Evolutionary conservation across 2,113 vertebrate genomes (phyloP).

Genomic region (Mionectes macconnelli): DNA sequence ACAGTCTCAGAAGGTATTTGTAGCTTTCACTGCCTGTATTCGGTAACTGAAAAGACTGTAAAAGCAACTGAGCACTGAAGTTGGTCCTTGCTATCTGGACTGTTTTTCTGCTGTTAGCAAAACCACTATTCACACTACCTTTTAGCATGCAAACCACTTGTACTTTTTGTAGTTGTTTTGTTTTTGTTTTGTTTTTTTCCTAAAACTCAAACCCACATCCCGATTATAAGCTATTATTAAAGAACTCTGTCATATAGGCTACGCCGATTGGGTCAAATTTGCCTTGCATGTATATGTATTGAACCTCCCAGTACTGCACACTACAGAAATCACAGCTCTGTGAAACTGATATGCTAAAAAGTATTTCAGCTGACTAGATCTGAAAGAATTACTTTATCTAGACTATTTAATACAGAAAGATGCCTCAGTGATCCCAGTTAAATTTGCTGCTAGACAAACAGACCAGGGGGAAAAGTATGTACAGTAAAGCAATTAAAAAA

Average conservation of each 20-base stretch:
- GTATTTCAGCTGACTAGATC: background rate
- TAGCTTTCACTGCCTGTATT: background rate
- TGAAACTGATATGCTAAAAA: background rate
- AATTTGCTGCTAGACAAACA: background rate
- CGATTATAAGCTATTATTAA: background rate
- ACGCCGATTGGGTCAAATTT: background rate
- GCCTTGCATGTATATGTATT: background rate
- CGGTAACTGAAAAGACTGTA: background rate
- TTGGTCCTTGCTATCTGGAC: background rate
- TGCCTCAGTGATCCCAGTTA: background rate
- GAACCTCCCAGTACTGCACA: background rate
- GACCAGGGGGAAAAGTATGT: background rate
- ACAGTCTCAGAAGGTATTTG: background rate
- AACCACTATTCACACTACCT: background rate
- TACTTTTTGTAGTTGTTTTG: background rate
- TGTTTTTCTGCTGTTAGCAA: background rate
- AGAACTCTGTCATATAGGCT: background rate
- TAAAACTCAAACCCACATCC: background rate
- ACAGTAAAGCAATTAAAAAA: background rate
- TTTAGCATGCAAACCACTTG: background rate
- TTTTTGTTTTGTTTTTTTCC: background rate
- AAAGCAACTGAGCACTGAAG: background rate
- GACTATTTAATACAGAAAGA: background rate
- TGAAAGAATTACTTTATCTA: background rate
- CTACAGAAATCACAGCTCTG: background rate